phyloP scores from a whole-genome alignment of 2,113 vertebrate genomes.

The Formicarius rufipectus region DNA sequence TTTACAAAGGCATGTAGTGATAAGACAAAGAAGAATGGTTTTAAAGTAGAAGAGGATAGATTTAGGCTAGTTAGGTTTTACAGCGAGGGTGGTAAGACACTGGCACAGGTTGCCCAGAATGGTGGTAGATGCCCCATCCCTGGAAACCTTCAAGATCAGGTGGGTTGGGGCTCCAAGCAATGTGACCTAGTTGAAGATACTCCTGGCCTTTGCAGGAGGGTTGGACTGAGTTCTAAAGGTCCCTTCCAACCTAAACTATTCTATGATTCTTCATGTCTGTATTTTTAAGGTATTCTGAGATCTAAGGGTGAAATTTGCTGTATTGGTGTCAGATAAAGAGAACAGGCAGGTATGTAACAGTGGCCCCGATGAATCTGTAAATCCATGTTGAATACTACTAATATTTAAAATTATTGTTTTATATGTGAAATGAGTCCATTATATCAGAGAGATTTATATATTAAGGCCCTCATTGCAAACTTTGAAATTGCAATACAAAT shows the following conservation, averaged over 20 bases:
- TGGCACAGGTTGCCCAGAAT: neutral
- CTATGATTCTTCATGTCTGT: neutral
- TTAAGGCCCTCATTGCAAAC: neutral
- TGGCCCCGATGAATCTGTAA: neutral
- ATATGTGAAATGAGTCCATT: neutral
- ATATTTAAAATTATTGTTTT: neutral
- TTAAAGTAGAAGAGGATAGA: neutral
- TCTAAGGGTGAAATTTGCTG: neutral
- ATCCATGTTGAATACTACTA: neutral
- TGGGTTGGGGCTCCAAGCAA: neutral
- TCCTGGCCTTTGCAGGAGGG: neutral
- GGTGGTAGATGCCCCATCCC: neutral
- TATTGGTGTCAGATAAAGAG: neutral
- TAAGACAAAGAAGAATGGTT: neutral
- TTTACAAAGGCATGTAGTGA: neutral
- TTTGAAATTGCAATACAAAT: neutral
- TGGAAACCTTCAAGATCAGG: neutral
- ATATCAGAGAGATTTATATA: neutral
- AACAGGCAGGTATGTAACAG: neutral
- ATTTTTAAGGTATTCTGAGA: neutral
- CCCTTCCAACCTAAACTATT: neutral
- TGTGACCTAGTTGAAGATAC: neutral
- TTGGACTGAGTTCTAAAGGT: neutral
- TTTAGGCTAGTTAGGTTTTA: neutral
- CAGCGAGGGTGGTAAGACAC: rapidly evolving